These are phyloP conservation scores for Harpagifer antarcticus DNA, from an alignment of 2,797 vertebrate genomes.

Conservation along the genomic window DNA sequence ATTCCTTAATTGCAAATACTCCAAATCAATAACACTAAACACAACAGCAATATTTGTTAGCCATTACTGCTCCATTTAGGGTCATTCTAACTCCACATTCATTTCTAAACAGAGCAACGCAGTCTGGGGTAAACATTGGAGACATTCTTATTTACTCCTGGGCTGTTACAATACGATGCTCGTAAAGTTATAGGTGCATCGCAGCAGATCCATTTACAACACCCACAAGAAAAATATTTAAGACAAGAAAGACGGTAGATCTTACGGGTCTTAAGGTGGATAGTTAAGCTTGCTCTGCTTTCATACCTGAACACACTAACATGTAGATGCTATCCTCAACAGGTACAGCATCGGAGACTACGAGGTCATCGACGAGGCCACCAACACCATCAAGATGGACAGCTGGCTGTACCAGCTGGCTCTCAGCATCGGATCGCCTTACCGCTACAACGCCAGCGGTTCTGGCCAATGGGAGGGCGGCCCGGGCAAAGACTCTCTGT, in stretches of 20 bases:
- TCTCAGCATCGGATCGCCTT: conserved; percentile 92
- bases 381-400: conserved; percentile 94
- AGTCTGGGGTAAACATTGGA: not conserved
- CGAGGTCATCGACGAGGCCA: conserved; percentile 94
- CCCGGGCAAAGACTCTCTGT: conserved; percentile 94
- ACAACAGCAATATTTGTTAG: not conserved
- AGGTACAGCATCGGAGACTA: conserved; percentile 97
- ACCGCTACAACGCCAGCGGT: conserved; percentile 93
- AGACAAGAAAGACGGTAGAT: too few relatives aligned
- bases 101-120: not conserved
- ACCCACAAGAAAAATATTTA: too few relatives aligned
- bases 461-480: conserved; percentile 95
- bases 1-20: not conserved
- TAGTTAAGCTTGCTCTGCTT: not conserved
- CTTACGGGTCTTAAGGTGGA: not conserved
- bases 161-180: too few relatives aligned
- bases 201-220: too few relatives aligned
- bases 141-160: too few relatives aligned
- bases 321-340: not conserved
- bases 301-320: not conserved
- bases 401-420: conserved; percentile 97
- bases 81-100: not conserved
- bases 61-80: too few relatives aligned
- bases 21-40: not conserved
- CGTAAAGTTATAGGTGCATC: too few relatives aligned